Percentiles rank a stretch among this genome's conserved stretches.
phyloP scores from a whole-genome alignment of 2,888 invertebrate species.

The Harpagoxenus sublaevis region DNA sequence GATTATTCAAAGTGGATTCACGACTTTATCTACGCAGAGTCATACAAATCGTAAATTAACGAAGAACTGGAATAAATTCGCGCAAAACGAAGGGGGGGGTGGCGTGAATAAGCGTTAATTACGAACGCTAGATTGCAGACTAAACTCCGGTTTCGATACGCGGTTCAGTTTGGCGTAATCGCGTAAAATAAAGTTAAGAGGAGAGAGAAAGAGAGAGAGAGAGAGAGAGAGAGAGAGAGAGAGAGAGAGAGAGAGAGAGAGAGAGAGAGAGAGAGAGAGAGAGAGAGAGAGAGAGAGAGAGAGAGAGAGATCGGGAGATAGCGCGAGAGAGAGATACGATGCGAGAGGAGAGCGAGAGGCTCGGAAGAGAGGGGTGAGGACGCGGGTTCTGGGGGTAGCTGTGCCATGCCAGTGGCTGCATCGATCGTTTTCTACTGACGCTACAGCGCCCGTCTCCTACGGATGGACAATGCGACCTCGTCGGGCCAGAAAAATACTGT shows the following conservation, averaged over 20 bases:
- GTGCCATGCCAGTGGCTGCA: slow-evolving; percentile 82
- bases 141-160: slow-evolving; percentile 10
- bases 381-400: slow-evolving; percentile 73
- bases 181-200: slow-evolving; percentile 29
- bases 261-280: slow-evolving; percentile 54
- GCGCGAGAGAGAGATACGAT: slow-evolving; percentile 47
- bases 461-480: slow-evolving; percentile 67
- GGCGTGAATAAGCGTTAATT: neutral
- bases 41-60: neutral
- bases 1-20: neutral
- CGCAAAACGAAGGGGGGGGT: neutral
- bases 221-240: slow-evolving; percentile 42
- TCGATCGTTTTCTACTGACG: slow-evolving; percentile 78
- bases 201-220: neutral
- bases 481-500: slow-evolving; percentile 68
- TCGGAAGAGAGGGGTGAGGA: slow-evolving; percentile 40
- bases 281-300: slow-evolving; percentile 7
- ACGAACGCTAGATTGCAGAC: neutral
- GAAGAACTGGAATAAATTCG: neutral
- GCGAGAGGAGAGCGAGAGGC: neutral
- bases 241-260: slow-evolving; percentile 14
- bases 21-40: neutral
- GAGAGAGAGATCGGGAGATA: slow-evolving; percentile 37
- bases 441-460: slow-evolving; percentile 59
- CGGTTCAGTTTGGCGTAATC: slow-evolving; percentile 1